Percentiles rank a stretch among this genome's conserved stretches.
These are phyloP conservation scores for Gallinago media DNA, from an alignment of 2,113 vertebrate species.

Conservation along the genomic window DNA sequence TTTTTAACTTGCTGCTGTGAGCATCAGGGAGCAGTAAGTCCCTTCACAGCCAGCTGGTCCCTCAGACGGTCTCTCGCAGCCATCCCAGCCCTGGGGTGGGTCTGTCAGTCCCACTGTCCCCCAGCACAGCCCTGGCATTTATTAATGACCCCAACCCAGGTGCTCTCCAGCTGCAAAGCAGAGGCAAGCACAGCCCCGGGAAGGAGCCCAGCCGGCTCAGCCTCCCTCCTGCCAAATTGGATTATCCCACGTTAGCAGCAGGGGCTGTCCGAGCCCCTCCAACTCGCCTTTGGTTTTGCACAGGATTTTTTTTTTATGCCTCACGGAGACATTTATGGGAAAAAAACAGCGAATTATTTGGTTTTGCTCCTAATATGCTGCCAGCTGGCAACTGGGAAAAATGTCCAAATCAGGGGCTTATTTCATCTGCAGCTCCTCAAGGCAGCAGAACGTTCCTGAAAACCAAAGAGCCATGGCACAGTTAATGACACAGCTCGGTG, in stretches of 20 bases:
- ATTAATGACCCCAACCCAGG: not conserved
- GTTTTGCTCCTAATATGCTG: not conserved
- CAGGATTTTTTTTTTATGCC: not conserved
- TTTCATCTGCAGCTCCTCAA: not conserved
- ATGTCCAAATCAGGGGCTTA: not conserved
- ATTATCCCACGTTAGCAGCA: not conserved
- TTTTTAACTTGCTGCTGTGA: not conserved
- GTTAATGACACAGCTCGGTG: accelerated
- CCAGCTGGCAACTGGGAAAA: not conserved
- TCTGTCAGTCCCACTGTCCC: accelerated
- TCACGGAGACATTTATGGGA: not conserved
- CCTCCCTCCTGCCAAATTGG: not conserved
- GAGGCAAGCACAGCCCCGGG: not conserved
- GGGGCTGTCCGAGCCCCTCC: not conserved
- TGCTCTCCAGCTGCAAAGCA: not conserved
- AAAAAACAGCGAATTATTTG: not conserved
- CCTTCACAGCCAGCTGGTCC: not conserved
- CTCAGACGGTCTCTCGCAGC: accelerated
- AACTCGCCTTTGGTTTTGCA: accelerated
- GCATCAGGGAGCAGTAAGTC: accelerated
- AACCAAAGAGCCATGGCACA: not conserved
- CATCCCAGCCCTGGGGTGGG: not conserved
- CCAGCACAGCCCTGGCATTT: not conserved
- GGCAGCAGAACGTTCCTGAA: not conserved
- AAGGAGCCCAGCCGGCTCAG: not conserved